These are phyloP conservation scores for Bubo scandiacus DNA, from an alignment of 2,113 vertebrate species.

Conservation along the genomic window DNA sequence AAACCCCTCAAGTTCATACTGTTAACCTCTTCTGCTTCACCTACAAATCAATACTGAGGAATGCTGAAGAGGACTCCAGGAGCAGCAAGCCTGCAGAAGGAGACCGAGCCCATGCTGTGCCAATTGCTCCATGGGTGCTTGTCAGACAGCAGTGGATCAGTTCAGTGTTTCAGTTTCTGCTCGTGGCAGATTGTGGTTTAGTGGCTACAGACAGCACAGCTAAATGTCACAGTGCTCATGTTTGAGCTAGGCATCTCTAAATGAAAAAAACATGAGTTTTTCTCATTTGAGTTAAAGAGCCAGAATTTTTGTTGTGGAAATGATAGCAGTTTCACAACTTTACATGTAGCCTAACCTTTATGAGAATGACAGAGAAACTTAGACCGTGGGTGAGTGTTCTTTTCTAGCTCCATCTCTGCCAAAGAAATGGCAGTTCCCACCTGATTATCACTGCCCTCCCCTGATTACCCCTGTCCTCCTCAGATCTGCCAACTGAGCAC, in stretches of 20 bases:
- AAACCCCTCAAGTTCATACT: not conserved
- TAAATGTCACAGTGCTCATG: not conserved
- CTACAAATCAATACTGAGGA: not conserved
- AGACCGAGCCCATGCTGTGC: not conserved
- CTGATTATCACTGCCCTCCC: not conserved
- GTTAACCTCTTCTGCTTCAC: not conserved
- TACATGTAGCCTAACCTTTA: not conserved
- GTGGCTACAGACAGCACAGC: not conserved
- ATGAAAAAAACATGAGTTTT: not conserved
- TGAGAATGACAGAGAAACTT: not conserved
- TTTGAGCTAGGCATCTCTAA: not conserved
- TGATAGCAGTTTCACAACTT: not conserved
- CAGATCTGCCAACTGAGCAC: not conserved
- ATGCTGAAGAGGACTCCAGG: not conserved
- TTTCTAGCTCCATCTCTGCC: not conserved
- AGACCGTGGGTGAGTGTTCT: accelerated
- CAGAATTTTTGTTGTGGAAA: not conserved
- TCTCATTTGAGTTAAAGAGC: not conserved
- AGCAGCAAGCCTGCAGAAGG: not conserved
- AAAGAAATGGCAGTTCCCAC: not conserved
- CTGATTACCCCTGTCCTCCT: not conserved
- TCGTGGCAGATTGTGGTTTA: not conserved
- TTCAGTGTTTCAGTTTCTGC: not conserved
- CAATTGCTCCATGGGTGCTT: not conserved
- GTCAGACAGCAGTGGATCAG: not conserved